Evolutionary conservation across 1,140 invertebrate genomes (phyloP), one percentile per base, ranked within the genome.

Genomic region (Reticulitermes speratus): DNA sequence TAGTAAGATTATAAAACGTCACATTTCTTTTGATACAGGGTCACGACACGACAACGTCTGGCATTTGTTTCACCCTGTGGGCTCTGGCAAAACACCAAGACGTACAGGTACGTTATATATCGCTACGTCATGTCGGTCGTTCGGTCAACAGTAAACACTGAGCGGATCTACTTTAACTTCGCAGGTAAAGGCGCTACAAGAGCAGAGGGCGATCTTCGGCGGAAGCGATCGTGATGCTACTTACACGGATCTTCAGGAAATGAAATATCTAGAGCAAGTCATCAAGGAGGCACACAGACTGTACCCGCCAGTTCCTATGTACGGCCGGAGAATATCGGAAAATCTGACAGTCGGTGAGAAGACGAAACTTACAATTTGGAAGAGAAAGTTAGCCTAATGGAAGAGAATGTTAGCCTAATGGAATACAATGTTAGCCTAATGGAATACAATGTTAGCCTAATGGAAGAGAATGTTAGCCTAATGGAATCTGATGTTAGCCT

Each of bases 271-370:
- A 55, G 94, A 95, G 87, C 92, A 92, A 59, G 92, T 92, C 5
- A 89, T 95, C 19, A 95, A 95, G 87, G 94, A 95, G 88, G 91
- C 92, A 0, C 90, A 94, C 82, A 88, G 93, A 32, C 87, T 93
- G 44, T 94, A 91, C 87, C 93, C 94, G 3, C 92, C 94, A 7
- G 94, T 94, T 16, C 94, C 95, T 1, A 89, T 94, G 75, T 84
- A 16, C 25, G 45, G 45, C 9, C 45, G 45, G 45, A 48, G 7
- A 16, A 48, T 48, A 48, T 48, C 45, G 14, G 45, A 48, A 48
- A 48, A 48, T 16, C 9, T 48, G 9, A 48, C 45, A 48, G 45
- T 48, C 14, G 45, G 45, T 48, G 45, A 48, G 45, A 7, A 48
- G 38, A 38, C 38, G 5, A 5, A 38, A 38, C 38, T 38, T 38